Conservation (phyloP, 2,888 invertebrate genomes). For the Altica lythri region DNA sequence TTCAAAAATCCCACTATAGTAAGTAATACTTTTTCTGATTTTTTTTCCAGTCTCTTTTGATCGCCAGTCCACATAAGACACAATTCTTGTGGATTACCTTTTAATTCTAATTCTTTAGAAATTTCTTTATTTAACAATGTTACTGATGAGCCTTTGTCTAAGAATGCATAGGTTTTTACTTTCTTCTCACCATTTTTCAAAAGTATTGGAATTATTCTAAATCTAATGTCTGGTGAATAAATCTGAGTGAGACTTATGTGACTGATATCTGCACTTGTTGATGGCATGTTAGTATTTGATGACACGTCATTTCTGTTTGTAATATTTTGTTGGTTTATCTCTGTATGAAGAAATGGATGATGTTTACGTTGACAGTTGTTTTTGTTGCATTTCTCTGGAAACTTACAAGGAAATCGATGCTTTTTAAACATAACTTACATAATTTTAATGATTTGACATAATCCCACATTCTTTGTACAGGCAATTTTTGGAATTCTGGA, state of each 20-base stretch:
- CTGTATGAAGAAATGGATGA: slow-evolving; percentile 8
- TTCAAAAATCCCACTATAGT: slow-evolving; percentile 3
- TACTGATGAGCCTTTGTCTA: slow-evolving; percentile 16
- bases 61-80: slow-evolving; percentile 11
- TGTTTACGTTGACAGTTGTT: slow-evolving; percentile 2
- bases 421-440: slow-evolving; percentile 7
- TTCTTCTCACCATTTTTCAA: slow-evolving; percentile 8
- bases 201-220: slow-evolving; percentile 15
- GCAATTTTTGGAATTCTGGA: slow-evolving; percentile 2
- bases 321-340: neutral
- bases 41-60: slow-evolving; percentile 5
- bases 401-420: slow-evolving; percentile 11
- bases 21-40: slow-evolving; percentile 4
- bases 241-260: no score
- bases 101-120: slow-evolving; percentile 1
- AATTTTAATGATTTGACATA: slow-evolving; percentile 1
- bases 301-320: neutral
- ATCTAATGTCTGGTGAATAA: slow-evolving; percentile 5
- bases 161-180: slow-evolving; percentile 13
- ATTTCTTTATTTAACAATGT: slow-evolving; percentile 8
- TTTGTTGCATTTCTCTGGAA: slow-evolving; percentile 5
- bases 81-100: slow-evolving; percentile 7
- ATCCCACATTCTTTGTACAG: slow-evolving; percentile 4
- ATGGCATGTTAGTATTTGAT: no score
- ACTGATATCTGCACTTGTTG: no score